phyloP scores from a whole-genome alignment of 30 jellyfish, hydroid and myxozoan species.

The Haliclystus octoradiatus region DNA sequence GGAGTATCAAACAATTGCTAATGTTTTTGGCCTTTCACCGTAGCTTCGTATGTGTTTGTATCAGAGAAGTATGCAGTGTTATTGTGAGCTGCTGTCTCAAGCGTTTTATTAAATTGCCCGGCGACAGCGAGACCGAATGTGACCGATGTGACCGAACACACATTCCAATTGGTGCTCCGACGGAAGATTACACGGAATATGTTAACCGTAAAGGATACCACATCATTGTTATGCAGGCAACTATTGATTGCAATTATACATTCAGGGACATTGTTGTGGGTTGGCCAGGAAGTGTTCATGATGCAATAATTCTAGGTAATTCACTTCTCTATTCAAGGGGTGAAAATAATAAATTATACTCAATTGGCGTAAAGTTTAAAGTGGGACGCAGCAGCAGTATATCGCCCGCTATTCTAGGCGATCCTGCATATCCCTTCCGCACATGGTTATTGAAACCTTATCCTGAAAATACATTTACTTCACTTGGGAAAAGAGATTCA shows the following conservation, averaged over 20 bases:
- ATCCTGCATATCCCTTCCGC: constrained; percentile 4
- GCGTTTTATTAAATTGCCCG: background rate
- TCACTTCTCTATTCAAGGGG: background rate
- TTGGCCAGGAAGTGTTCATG: constrained; percentile 12
- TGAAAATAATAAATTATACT: background rate
- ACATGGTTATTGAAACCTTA: constrained; percentile 3
- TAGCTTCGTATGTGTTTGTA: background rate
- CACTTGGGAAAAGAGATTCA: background rate
- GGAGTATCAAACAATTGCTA: background rate
- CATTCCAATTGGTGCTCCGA: constrained; percentile 4
- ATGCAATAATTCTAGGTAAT: constrained; percentile 3
- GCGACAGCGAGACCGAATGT: background rate
- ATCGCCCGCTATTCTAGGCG: background rate
- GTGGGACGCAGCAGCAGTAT: too few species aligned
- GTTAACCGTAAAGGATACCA: background rate
- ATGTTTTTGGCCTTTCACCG: background rate
- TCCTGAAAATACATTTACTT: background rate
- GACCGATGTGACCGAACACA: constrained; percentile 1
- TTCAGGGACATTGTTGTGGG: constrained; percentile 6
- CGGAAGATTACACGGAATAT: background rate
- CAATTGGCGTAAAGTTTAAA: too few species aligned
- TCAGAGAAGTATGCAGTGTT: background rate
- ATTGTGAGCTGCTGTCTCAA: background rate
- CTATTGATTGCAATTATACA: background rate
- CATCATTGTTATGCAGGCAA: background rate